Conservation (phyloP, 2,888 invertebrate genomes). For the Osmoderma eremita region DNA sequence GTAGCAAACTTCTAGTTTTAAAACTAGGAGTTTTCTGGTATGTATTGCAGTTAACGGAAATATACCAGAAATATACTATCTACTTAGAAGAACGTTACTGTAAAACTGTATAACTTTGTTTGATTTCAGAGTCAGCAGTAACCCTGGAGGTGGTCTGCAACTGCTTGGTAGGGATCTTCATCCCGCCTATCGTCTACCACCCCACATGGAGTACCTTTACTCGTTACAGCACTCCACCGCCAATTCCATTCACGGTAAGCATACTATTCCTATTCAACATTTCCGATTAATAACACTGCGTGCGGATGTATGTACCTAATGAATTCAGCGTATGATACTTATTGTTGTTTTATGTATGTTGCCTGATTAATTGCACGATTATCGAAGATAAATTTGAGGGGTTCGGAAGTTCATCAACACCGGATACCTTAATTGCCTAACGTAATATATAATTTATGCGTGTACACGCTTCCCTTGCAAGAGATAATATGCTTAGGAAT, state of each 20-base stretch:
- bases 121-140: constrained; percentile 62
- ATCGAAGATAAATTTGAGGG: not conserved
- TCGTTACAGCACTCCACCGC: constrained; percentile 74
- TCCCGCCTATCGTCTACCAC: constrained; percentile 77
- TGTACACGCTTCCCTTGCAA: too few species aligned
- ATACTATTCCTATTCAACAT: constrained; percentile 18
- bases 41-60: too few species aligned
- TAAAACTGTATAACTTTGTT: constrained; percentile 23
- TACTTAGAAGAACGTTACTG: not conserved
- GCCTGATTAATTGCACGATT: not conserved
- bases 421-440: constrained; percentile 20
- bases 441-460: constrained; percentile 20
- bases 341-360: too few species aligned
- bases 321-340: not conserved
- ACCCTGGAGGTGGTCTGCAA: constrained; percentile 67
- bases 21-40: too few species aligned
- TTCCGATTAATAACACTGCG: not conserved
- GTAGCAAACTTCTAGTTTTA: too few species aligned
- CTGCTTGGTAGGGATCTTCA: constrained; percentile 70
- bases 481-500: too few species aligned
- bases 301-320: constrained; percentile 26
- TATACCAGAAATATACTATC: not conserved
- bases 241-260: constrained; percentile 76
- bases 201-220: constrained; percentile 83
- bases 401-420: constrained; percentile 27